phyloP scores from a whole-genome alignment of 2,888 invertebrate genomes.

The Caenorhabditis becei region DNA sequence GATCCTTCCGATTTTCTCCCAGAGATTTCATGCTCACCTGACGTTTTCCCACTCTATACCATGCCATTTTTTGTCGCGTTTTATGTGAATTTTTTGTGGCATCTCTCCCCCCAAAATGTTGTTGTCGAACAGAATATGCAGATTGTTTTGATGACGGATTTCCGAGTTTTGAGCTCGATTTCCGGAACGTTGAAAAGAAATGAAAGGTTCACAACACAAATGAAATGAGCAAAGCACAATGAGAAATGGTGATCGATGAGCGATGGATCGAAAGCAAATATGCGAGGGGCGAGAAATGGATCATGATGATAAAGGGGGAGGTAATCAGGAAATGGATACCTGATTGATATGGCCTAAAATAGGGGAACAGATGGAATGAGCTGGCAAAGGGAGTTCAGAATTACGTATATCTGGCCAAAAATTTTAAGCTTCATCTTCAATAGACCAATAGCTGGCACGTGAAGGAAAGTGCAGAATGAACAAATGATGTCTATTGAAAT shows the following conservation, averaged over 20 bases:
- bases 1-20: not conserved
- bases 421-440: no score
- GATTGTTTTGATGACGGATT: not conserved
- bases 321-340: no score
- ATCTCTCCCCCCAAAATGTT: not conserved
- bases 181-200: not conserved
- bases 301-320: not conserved
- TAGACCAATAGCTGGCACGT: no score
- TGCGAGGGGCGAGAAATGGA: not conserved
- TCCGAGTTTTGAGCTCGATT: not conserved
- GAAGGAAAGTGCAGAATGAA: not conserved
- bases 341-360: no score
- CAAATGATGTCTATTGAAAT: not conserved
- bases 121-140: constrained; percentile 1
- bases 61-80: constrained; percentile 19
- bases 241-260: constrained; percentile 6
- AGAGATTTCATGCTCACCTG: constrained; percentile 6
- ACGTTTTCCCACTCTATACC: not conserved
- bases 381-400: no score
- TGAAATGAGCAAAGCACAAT: constrained; percentile 3
- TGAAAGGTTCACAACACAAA: constrained; percentile 41
- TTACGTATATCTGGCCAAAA: no score
- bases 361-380: no score
- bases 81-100: constrained; percentile 23
- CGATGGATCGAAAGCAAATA: constrained; percentile 7